Evolutionary conservation across 2,113 vertebrate genomes (phyloP).

Genomic region (Halichoerus grypus): DNA sequence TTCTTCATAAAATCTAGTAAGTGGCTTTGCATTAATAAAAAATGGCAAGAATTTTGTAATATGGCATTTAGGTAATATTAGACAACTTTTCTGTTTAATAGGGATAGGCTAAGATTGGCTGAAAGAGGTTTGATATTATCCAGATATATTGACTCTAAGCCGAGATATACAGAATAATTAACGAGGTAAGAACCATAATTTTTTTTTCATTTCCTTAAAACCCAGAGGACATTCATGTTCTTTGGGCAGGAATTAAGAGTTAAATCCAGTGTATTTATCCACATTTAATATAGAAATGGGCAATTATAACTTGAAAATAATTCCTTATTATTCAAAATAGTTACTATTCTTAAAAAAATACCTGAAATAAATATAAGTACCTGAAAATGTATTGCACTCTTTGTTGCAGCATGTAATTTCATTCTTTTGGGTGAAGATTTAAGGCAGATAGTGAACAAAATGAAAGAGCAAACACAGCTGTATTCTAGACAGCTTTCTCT

Average conservation of each 20-base stretch:
- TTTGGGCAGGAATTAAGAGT: not conserved
- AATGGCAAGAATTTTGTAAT: not conserved
- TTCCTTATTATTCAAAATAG: not conserved
- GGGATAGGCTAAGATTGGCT: not conserved
- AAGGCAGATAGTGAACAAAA: not conserved
- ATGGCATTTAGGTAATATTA: not conserved
- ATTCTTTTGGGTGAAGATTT: not conserved
- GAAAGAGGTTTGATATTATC: not conserved
- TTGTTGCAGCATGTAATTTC: not conserved
- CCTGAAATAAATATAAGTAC: not conserved
- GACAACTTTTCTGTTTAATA: not conserved
- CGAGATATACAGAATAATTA: slow-evolving; percentile 14
- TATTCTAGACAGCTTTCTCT: not conserved
- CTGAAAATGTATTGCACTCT: not conserved
- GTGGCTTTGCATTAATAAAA: not conserved
- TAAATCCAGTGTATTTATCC: slow-evolving; percentile 43
- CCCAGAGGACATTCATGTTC: not conserved
- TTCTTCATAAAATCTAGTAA: not conserved
- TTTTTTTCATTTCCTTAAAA: slow-evolving; percentile 56
- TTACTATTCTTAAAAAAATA: slow-evolving; percentile 40
- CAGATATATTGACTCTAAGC: not conserved
- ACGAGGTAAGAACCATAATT: not conserved
- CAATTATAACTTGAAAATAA: slow-evolving; percentile 16
- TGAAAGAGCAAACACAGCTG: not conserved
- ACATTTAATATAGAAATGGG: slow-evolving; percentile 22